These are phyloP conservation scores for Thripadectes ignobilis DNA, from an alignment of 2,797 vertebrate species.

Conservation along the genomic window DNA sequence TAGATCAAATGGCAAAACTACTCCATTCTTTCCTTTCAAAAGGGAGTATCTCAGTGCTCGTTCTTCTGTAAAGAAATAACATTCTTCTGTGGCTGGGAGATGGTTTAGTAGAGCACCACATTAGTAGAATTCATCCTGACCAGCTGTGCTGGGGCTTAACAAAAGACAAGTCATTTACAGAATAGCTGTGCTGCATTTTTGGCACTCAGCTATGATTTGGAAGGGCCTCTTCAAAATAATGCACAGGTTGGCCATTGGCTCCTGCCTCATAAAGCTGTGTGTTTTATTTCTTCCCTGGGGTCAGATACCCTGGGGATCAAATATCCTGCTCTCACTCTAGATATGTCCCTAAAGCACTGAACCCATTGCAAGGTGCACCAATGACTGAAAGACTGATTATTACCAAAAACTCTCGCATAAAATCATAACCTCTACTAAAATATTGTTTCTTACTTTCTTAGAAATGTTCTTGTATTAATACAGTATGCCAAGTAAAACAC, in stretches of 20 bases:
- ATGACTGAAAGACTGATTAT: neutral
- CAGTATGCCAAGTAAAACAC: neutral
- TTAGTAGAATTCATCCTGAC: slow-evolving; percentile 25
- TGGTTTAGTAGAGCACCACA: slow-evolving; percentile 7
- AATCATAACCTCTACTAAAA: neutral
- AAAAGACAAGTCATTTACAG: slow-evolving; percentile 15
- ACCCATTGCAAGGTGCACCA: neutral
- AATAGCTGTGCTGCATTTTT: neutral
- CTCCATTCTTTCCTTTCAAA: slow-evolving; percentile 24
- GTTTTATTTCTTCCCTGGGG: neutral
- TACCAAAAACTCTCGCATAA: neutral
- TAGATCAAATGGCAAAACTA: slow-evolving; percentile 24
- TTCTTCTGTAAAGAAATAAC: slow-evolving; percentile 36
- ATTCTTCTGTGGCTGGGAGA: neutral
- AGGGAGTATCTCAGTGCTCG: neutral
- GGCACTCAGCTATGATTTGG: neutral
- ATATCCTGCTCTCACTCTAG: neutral
- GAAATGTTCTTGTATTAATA: neutral
- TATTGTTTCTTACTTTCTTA: neutral
- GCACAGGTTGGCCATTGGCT: neutral
- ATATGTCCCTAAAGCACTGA: neutral
- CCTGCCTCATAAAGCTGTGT: neutral
- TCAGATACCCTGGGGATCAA: neutral
- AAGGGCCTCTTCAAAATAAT: neutral
- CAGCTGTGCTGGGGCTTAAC: slow-evolving; percentile 1